Percentiles rank a stretch among this genome's conserved stretches.
These are phyloP conservation scores for Hydropsyche betteni DNA, from an alignment of 2,888 invertebrate species.

Conservation along the genomic window DNA sequence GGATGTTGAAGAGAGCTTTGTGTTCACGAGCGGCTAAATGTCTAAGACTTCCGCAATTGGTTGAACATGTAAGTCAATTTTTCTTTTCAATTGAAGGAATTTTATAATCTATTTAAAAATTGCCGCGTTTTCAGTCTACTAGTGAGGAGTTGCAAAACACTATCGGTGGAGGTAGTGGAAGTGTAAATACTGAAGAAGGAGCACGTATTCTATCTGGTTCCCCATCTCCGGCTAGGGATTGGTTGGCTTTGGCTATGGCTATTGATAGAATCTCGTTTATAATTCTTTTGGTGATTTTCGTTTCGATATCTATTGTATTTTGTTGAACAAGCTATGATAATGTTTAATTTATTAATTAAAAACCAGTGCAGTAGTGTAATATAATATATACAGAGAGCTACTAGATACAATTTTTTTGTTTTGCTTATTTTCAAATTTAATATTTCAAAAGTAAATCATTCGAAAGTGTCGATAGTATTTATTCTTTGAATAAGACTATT, in stretches of 20 bases:
- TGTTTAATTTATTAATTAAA: too few species aligned
- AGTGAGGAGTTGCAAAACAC: slow-evolving; percentile 47
- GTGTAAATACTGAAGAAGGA: slow-evolving; percentile 33
- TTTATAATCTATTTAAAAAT: slow-evolving; percentile 8
- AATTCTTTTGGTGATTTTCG: slow-evolving; percentile 41
- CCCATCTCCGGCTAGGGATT: slow-evolving; percentile 45
- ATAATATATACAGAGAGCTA: too few species aligned
- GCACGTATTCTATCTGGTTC: slow-evolving; percentile 53
- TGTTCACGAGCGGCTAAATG: slow-evolving; percentile 39
- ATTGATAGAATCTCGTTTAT: slow-evolving; percentile 44
- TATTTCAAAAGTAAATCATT: too few species aligned
- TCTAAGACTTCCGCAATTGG: slow-evolving; percentile 31
- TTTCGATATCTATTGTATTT: slow-evolving; percentile 44
- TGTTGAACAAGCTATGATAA: slow-evolving; percentile 13
- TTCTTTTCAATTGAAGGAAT: neutral
- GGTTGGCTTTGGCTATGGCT: slow-evolving; percentile 47
- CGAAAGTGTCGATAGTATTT: too few species aligned
- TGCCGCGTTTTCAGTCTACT: slow-evolving; percentile 31
- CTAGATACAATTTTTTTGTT: too few species aligned
- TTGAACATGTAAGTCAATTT: slow-evolving; percentile 20
- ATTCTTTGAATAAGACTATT: too few species aligned
- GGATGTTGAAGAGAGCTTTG: slow-evolving; percentile 54
- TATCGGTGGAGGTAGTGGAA: slow-evolving; percentile 36
- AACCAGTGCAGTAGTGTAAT: too few species aligned
- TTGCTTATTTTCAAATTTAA: too few species aligned